Conservation (phyloP, 2,888 invertebrate species). For the Temnothorax ravouxi region DNA sequence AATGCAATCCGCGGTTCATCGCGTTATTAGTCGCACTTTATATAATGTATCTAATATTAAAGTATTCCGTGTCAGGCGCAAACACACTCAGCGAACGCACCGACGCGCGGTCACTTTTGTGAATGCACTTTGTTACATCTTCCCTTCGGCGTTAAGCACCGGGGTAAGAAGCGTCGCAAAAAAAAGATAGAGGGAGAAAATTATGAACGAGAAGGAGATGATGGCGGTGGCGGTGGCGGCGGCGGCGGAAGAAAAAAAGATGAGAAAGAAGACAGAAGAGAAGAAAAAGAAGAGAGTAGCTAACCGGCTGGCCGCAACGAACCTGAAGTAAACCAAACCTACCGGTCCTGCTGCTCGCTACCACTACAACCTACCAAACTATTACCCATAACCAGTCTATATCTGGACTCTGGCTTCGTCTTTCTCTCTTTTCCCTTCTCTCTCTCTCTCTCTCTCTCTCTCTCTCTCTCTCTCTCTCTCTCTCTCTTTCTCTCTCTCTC, state of each 20-base stretch:
- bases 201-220: conserved; percentile 65
- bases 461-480: too few species aligned
- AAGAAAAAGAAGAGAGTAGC: conserved; percentile 71
- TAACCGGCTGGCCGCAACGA: conserved; percentile 75
- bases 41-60: background rate
- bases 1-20: background rate
- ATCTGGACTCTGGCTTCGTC: conserved; percentile 61
- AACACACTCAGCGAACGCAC: background rate
- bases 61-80: background rate
- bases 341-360: conserved; percentile 78
- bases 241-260: conserved; percentile 14
- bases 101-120: conserved; percentile 22
- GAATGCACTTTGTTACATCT: conserved; percentile 52
- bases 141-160: conserved; percentile 53
- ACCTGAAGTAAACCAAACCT: conserved; percentile 78
- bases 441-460: background rate
- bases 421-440: background rate
- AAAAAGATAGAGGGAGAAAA: conserved; percentile 43
- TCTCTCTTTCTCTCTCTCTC: background rate
- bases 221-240: background rate
- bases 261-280: conserved; percentile 28
- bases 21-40: background rate
- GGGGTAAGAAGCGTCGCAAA: conserved; percentile 17
- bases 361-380: conserved; percentile 73
- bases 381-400: conserved; percentile 74